Evolutionary conservation across 2,113 vertebrate species (phyloP).

Genomic region (Tinamus guttatus): DNA sequence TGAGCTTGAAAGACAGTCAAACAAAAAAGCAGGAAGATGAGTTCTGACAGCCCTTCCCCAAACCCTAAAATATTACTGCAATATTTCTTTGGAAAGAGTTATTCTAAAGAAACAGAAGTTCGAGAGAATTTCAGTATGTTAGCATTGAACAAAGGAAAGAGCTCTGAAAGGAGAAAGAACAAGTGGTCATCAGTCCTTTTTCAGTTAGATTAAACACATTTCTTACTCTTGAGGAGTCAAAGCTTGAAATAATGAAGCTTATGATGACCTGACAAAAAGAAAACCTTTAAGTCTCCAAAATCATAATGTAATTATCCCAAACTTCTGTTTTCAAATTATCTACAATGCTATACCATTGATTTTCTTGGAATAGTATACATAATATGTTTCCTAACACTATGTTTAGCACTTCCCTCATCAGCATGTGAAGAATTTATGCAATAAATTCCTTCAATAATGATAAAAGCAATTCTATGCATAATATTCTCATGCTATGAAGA

Average conservation of each 20-base stretch:
- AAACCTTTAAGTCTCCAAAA: not conserved
- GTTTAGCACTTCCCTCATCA: not conserved
- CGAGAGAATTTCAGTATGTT: conserved; percentile 14
- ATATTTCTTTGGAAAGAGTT: not conserved
- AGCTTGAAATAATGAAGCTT: conserved; percentile 12
- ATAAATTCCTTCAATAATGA: not conserved
- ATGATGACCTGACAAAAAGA: not conserved
- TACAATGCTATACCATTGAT: not conserved
- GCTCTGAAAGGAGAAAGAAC: not conserved
- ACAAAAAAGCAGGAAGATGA: fast-evolving
- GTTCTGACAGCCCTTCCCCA: not conserved
- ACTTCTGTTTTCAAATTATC: not conserved
- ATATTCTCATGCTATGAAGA: conserved; percentile 41
- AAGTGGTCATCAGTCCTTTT: not conserved
- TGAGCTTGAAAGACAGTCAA: not conserved
- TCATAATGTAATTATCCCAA: not conserved
- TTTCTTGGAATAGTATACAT: not conserved
- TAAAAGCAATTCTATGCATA: conserved; percentile 29
- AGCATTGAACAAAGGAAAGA: conserved; percentile 9
- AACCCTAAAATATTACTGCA: not conserved
- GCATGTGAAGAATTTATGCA: not conserved
- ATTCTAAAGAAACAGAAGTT: not conserved
- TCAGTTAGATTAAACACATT: not conserved
- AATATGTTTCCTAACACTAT: not conserved
- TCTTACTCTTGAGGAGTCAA: not conserved